These are phyloP conservation scores for Lamproptera curius DNA, from an alignment of 2,888 invertebrate genomes.

Conservation along the genomic window DNA sequence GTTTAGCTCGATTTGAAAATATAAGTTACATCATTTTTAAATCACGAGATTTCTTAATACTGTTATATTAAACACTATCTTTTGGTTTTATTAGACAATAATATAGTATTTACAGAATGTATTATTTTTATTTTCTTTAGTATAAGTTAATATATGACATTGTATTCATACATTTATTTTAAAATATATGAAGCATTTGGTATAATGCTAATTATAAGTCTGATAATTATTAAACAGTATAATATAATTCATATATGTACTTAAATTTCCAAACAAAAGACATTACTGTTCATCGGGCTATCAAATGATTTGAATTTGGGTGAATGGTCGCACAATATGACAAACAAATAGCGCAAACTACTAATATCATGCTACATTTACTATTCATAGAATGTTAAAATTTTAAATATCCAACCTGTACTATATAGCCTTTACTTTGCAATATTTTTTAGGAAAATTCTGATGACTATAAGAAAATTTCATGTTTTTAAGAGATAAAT, in stretches of 20 bases:
- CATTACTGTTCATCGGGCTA: neutral
- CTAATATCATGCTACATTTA: neutral
- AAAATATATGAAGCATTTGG: neutral
- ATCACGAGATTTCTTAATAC: no score
- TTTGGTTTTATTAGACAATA: constrained; percentile 8
- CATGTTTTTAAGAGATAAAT: no score
- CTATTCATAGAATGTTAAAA: neutral
- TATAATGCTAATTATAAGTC: neutral
- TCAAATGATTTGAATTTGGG: constrained; percentile 1
- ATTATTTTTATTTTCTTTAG: constrained; percentile 15
- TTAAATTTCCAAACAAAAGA: constrained; percentile 8
- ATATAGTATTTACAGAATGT: constrained; percentile 17
- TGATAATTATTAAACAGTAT: neutral
- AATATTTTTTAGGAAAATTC: no score
- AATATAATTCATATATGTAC: constrained; percentile 5
- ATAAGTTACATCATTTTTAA: no score
- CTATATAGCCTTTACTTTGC: no score
- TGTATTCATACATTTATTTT: constrained; percentile 9
- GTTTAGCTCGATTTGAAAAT: no score
- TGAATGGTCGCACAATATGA: constrained; percentile 17
- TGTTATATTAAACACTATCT: neutral
- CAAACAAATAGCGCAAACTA: constrained; percentile 16
- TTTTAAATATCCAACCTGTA: no score
- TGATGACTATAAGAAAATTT: no score
- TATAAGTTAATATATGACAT: constrained; percentile 6